phyloP scores from a whole-genome alignment of 2,888 invertebrate species.

The Parapristionchus giblindavisi region DNA sequence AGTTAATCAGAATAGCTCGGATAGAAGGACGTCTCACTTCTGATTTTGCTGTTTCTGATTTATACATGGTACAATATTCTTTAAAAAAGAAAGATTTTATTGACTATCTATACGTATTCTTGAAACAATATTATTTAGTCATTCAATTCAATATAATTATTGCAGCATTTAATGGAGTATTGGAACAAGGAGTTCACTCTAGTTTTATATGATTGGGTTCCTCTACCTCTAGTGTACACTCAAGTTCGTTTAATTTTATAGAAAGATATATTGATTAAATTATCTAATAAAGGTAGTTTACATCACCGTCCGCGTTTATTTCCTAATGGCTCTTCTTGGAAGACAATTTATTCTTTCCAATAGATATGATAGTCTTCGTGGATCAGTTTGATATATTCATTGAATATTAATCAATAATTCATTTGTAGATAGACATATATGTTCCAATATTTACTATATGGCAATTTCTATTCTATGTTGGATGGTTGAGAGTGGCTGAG shows the following conservation, averaged over 20 bases:
- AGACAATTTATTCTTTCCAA: not conserved
- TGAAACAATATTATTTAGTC: no score
- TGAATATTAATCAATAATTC: not conserved
- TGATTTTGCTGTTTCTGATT: conserved; percentile 1
- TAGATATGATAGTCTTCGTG: not conserved
- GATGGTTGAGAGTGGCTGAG: conserved; percentile 35
- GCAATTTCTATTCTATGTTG: conserved; percentile 36
- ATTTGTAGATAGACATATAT: conserved; percentile 24
- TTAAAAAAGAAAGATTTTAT: no score
- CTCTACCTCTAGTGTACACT: conserved; percentile 18
- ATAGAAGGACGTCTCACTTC: not conserved
- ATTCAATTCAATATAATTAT: no score
- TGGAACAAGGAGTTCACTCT: not conserved
- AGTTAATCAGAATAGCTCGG: not conserved
- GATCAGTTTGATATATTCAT: not conserved
- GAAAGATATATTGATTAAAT: not conserved
- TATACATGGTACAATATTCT: not conserved
- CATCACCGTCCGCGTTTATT: conserved; percentile 13
- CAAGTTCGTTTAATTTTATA: not conserved
- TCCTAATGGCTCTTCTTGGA: conserved; percentile 19
- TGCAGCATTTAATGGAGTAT: not conserved
- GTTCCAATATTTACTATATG: conserved; percentile 36
- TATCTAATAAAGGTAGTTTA: not conserved
- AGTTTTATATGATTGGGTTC: conserved; percentile 16
- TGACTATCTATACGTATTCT: no score